A percentile compares a stretch with the other conserved stretches of the same genome.
These are phyloP conservation scores for Tretioscincus oriximinensis DNA, from an alignment of 2,113 vertebrate species.

Conservation along the genomic window DNA sequence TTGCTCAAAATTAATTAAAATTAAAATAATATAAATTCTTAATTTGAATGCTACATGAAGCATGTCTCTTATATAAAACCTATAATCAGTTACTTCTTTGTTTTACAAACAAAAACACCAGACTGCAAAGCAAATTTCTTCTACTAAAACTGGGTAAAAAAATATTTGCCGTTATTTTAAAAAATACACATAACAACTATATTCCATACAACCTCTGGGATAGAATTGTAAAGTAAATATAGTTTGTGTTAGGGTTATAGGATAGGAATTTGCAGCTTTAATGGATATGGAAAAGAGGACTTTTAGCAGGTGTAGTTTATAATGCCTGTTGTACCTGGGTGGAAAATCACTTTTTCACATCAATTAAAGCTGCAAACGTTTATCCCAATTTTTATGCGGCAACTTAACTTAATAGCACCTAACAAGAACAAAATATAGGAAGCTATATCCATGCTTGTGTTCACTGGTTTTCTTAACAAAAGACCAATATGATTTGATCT, in stretches of 20 bases:
- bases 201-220: constrained; percentile 17
- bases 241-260: constrained; percentile 34
- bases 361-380: no score
- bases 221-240: constrained; percentile 28
- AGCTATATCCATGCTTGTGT: constrained; percentile 23
- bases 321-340: no score
- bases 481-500: constrained; percentile 51
- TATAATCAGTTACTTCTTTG: constrained; percentile 17
- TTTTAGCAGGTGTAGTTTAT: no score
- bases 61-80: constrained; percentile 18
- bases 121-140: constrained; percentile 23
- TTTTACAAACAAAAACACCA: constrained; percentile 32
- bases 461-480: constrained; percentile 57
- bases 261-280: no score
- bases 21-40: constrained; percentile 38
- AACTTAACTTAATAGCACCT: no score
- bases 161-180: constrained; percentile 1
- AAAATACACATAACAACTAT: constrained; percentile 37
- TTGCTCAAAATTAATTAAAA: constrained; percentile 52
- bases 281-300: no score
- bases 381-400: no score
- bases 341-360: no score
- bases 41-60: constrained; percentile 25
- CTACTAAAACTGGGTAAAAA: constrained; percentile 7
- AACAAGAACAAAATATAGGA: neutral